Percentiles rank a stretch among this genome's conserved stretches.
These are phyloP conservation scores for Nansenia antarctica DNA, from an alignment of 2,113 vertebrate species.

Conservation along the genomic window DNA sequence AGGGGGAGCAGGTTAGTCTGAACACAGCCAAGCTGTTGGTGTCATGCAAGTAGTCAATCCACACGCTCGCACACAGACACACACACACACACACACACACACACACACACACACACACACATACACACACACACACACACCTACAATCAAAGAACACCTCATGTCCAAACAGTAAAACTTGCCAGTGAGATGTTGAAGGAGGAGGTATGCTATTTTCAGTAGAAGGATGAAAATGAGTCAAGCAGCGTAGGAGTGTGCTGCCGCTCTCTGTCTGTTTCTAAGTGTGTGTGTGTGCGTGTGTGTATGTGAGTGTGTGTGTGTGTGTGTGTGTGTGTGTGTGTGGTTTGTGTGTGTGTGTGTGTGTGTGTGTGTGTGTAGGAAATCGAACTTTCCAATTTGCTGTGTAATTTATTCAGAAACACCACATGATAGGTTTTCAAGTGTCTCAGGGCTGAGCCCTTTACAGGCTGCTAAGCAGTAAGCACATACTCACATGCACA, in stretches of 20 bases:
- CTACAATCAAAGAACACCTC: background rate
- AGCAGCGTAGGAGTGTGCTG: constrained; percentile 53
- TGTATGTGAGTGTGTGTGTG: constrained; percentile 17
- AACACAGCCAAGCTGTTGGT: too few species aligned
- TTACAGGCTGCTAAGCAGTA: too few species aligned
- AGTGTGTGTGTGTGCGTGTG: constrained; percentile 3
- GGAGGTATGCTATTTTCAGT: constrained; percentile 59
- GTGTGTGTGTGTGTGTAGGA: too few species aligned
- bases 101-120: constrained; percentile 9
- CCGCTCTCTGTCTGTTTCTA: background rate
- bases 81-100: background rate
- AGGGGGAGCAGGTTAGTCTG: too few species aligned
- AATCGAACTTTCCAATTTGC: too few species aligned
- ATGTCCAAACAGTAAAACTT: too few species aligned
- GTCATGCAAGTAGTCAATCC: too few species aligned
- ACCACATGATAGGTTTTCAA: too few species aligned
- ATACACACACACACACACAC: constrained; percentile 24
- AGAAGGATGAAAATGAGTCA: constrained; percentile 54
- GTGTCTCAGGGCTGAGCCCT: too few species aligned
- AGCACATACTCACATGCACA: too few species aligned
- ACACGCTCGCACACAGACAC: background rate
- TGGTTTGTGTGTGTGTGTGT: too few species aligned
- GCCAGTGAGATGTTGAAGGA: constrained; percentile 55
- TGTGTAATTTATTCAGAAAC: too few species aligned
- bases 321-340: background rate